phyloP scores from a whole-genome alignment of 23 tunicate genomes.

The Halocynthia aurantium region DNA sequence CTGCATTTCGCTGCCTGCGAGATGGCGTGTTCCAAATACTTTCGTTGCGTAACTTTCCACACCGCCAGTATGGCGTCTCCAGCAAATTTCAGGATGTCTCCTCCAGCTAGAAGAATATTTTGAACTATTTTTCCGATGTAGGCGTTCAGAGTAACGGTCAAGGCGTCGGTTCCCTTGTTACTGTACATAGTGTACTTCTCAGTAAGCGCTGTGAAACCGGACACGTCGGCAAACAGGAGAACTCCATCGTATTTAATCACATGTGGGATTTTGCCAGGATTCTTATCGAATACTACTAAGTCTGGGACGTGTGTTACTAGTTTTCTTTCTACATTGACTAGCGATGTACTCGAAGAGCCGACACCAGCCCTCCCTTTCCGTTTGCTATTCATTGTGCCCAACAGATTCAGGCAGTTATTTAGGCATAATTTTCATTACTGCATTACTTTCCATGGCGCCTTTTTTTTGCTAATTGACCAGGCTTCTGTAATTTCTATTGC shows the following conservation, averaged over 20 bases:
- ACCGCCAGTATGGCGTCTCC: slow-evolving; percentile 98
- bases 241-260: slow-evolving; percentile 82
- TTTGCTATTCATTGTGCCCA: slow-evolving; percentile 4
- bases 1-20: slow-evolving; percentile 76
- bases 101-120: slow-evolving; percentile 68
- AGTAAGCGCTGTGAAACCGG: slow-evolving; percentile 96
- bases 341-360: not conserved
- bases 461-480: too few relatives aligned
- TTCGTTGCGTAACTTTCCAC: slow-evolving; percentile 78
- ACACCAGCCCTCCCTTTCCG: not conserved
- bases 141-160: slow-evolving; percentile 79
- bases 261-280: slow-evolving; percentile 57
- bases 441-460: too few relatives aligned
- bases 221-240: slow-evolving; percentile 93
- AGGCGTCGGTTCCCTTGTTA: slow-evolving; percentile 84
- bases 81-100: slow-evolving; percentile 94
- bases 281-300: slow-evolving; percentile 72
- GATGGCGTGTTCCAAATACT: slow-evolving; percentile 58
- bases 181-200: slow-evolving; percentile 84
- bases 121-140: slow-evolving; percentile 89
- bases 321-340: slow-evolving; percentile 45
- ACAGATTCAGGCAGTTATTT: not conserved
- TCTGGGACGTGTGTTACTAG: slow-evolving; percentile 76
- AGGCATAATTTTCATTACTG: not conserved
- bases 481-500: too few relatives aligned